A percentile compares a stretch with the other conserved stretches of the same genome.
phyloP scores from a whole-genome alignment of 37 sponge, comb jelly and placozoan genomes.

The Diacarnus erythraeanus region DNA sequence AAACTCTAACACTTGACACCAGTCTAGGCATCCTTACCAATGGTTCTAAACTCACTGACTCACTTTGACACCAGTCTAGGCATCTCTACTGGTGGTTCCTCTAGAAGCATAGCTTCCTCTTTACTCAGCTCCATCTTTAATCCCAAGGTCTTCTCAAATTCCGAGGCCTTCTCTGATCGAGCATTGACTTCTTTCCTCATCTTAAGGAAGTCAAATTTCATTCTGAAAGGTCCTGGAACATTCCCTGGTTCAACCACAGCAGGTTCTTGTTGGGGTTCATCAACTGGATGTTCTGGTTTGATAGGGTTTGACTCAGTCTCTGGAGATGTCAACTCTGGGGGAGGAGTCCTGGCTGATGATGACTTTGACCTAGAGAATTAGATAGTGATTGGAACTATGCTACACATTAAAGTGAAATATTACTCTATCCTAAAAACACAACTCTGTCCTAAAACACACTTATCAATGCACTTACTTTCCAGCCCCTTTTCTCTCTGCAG shows the following conservation, averaged over 20 bases:
- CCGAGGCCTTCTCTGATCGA: background rate
- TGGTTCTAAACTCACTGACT: no score
- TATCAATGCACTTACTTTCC: background rate
- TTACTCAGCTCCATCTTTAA: background rate
- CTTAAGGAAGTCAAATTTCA: slow-evolving; percentile 21
- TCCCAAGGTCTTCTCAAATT: background rate
- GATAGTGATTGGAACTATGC: no score
- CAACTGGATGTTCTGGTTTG: background rate
- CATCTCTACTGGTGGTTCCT: slow-evolving; percentile 4
- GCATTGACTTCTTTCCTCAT: background rate
- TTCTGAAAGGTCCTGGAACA: slow-evolving; percentile 54
- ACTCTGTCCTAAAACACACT: background rate
- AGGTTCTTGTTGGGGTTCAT: background rate
- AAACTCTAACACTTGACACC: no score
- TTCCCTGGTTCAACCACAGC: slow-evolving; percentile 2
- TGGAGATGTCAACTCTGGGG: background rate
- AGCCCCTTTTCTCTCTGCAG: background rate
- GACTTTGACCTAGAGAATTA: background rate
- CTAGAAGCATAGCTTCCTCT: background rate
- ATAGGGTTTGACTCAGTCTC: background rate
- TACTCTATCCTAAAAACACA: background rate
- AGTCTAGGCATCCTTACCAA: no score
- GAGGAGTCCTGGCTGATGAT: background rate
- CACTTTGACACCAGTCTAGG: background rate
- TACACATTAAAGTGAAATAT: background rate